A percentile compares a stretch with the other conserved stretches of the same genome.
Evolutionary conservation across 1,140 invertebrate species (phyloP).

Genomic region (Onthophagus taurus): DNA sequence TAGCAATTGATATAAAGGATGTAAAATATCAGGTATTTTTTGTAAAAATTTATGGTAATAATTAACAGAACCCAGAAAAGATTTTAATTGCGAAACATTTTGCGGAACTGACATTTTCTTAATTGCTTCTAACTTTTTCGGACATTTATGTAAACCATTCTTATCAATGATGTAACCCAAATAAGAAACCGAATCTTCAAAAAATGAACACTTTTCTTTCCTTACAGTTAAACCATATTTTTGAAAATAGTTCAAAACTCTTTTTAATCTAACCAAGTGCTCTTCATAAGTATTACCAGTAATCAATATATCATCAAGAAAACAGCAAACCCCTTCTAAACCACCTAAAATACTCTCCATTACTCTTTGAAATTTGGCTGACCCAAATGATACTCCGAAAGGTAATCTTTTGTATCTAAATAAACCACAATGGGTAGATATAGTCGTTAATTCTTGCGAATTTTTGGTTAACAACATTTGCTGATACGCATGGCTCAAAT

Average conservation of each 20-base stretch:
- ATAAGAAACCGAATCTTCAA: conserved; percentile 10
- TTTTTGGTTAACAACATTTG: neutral
- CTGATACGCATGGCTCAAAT: neutral
- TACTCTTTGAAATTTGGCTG: conserved; percentile 19
- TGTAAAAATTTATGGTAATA: conserved; percentile 31
- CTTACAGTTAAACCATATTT: conserved; percentile 4
- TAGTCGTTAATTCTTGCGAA: conserved; percentile 31
- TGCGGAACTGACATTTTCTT: conserved; percentile 20
- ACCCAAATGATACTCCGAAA: conserved; percentile 28
- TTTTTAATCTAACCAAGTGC: conserved; percentile 1
- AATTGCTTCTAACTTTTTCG: conserved; percentile 25
- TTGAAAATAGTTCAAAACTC: conserved; percentile 3
- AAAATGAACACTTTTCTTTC: conserved; percentile 13
- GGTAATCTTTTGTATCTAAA: conserved; percentile 15
- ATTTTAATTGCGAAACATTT: conserved; percentile 26
- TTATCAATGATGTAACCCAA: conserved; percentile 10
- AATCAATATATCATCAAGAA: conserved; percentile 21
- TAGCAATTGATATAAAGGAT: conserved; percentile 11
- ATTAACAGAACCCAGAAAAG: conserved; percentile 32
- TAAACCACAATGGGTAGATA: conserved; percentile 34
- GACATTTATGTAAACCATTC: conserved; percentile 4
- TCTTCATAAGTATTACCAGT: conserved; percentile 8
- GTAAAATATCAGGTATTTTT: conserved; percentile 17
- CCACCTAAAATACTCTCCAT: conserved; percentile 14
- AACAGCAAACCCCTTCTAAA: conserved; percentile 12